A percentile compares a stretch with the other conserved stretches of the same genome.
Evolutionary conservation across 2,888 invertebrate genomes (phyloP).

Genomic region (Diarsia brunnea): DNA sequence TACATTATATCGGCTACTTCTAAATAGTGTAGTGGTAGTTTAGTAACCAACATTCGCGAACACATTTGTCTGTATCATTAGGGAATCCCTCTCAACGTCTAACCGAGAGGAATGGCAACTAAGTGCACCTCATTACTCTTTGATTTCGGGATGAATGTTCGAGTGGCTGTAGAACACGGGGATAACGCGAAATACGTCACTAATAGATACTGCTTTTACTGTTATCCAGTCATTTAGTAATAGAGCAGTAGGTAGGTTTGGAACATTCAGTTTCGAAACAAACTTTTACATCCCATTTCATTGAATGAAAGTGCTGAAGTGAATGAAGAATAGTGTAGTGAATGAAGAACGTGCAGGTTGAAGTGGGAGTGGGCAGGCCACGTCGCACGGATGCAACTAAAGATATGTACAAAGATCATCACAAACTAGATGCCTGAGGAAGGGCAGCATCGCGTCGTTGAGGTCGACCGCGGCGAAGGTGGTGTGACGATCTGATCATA

Average conservation of each 20-base stretch:
- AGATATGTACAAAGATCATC: background rate
- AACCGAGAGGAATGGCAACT: conserved; percentile 30
- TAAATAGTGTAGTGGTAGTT: background rate
- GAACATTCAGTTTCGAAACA: background rate
- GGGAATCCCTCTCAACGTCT: conserved; percentile 14
- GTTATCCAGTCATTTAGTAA: background rate
- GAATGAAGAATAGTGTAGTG: background rate
- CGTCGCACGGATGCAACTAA: background rate
- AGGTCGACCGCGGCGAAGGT: background rate
- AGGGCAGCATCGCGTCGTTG: background rate
- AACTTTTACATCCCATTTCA: too few species aligned
- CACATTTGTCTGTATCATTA: conserved; percentile 27
- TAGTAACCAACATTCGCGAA: conserved; percentile 22
- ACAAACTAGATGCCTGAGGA: too few species aligned
- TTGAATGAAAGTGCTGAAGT: too few species aligned
- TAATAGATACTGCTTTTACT: background rate
- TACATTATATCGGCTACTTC: background rate
- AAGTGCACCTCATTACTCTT: conserved; percentile 49
- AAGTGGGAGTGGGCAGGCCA: background rate
- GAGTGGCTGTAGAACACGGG: conserved; percentile 9
- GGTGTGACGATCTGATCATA: background rate
- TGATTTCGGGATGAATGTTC: conserved; percentile 41
- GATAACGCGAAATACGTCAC: background rate
- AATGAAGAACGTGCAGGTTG: background rate
- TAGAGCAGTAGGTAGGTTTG: background rate